Conservation (phyloP, 2,797 vertebrate species). For the Epinephelus awoara region DNA sequence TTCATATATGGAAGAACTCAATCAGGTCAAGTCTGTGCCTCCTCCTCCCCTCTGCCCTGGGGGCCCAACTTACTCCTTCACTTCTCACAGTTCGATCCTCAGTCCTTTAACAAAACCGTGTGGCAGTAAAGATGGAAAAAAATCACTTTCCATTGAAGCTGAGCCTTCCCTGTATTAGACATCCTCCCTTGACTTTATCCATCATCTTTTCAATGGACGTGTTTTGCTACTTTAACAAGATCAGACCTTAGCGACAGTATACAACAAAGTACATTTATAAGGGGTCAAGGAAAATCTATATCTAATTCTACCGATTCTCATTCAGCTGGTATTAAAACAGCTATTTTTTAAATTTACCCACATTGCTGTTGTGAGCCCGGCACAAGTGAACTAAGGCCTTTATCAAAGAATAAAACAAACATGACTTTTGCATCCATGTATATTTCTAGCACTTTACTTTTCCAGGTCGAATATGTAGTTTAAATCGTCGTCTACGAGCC, state of each 20-base stretch:
- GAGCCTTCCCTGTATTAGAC: slow-evolving; percentile 17
- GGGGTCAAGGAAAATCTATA: slow-evolving; percentile 52
- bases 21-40: slow-evolving; percentile 65
- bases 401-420: neutral
- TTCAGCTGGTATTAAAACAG: slow-evolving; percentile 20
- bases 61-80: slow-evolving; percentile 46
- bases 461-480: neutral
- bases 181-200: slow-evolving; percentile 24
- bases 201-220: slow-evolving; percentile 25
- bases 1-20: slow-evolving; percentile 63
- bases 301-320: slow-evolving; percentile 23
- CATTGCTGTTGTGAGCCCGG: neutral
- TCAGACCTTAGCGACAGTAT: slow-evolving; percentile 18
- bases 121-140: slow-evolving; percentile 17
- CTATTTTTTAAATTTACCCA: slow-evolving; percentile 2
- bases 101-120: slow-evolving; percentile 26
- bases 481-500: neutral
- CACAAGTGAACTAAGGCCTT: neutral
- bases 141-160: slow-evolving; percentile 27
- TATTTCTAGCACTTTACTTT: neutral
- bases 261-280: slow-evolving; percentile 48
- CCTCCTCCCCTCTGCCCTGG: slow-evolving; percentile 35
- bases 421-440: neutral
- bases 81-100: slow-evolving; percentile 43
- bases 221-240: slow-evolving; percentile 44